Base-by-base conservation (phyloP, 1,140 invertebrate species). In the Manduca sexta region DNA sequence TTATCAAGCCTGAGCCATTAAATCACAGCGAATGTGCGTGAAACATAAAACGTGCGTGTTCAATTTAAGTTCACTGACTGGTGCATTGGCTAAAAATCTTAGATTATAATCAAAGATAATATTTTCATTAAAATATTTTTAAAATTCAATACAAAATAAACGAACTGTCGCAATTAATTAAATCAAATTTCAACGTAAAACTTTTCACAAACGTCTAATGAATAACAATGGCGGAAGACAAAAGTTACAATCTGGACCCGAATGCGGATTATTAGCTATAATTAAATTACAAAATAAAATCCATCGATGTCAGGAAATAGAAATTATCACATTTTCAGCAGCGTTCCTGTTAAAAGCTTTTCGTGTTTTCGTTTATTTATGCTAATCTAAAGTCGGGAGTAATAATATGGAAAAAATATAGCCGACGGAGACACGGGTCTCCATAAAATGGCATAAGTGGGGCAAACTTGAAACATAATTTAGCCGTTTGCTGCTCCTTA, bases 381-480 rank as follows among this genome's bases (percentile, higher is more conserved):
- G 65, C 48, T 65, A 69, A 65, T 65, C 49, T 62, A 31, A 53
- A 64, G 54, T 56, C 62, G 51, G 51, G 59, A 65, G 54, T 49
- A 57, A 65, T 69, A 60, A 63, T 60, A 58, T 55, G 37, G 54
- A 59, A 58, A n/a, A 65, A 63, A 62, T 69, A 64, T 64, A 26
- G 55, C 41, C 30, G 43, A n/a, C 53, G 33, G 60, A 60, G 60
- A 63, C 59, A 63, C 53, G 52, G 49, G 56, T 60, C 47, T 50
- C 52, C 37, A 52, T 61, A 57, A 66, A 66, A 66, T 60, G 53
- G 49, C 45, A 57, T 57, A 60, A 69, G 57, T 62, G 55, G 49
- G 33, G 51, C 43, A 56, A 65, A 65, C 52, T 65, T 62, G 52
- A 58, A 56, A 52, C 56, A 56, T 56, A 58, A 59, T 59, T 65